Evolutionary conservation across 2,888 invertebrate species (phyloP).

Genomic region (Zaprionus bogoriensis): DNA sequence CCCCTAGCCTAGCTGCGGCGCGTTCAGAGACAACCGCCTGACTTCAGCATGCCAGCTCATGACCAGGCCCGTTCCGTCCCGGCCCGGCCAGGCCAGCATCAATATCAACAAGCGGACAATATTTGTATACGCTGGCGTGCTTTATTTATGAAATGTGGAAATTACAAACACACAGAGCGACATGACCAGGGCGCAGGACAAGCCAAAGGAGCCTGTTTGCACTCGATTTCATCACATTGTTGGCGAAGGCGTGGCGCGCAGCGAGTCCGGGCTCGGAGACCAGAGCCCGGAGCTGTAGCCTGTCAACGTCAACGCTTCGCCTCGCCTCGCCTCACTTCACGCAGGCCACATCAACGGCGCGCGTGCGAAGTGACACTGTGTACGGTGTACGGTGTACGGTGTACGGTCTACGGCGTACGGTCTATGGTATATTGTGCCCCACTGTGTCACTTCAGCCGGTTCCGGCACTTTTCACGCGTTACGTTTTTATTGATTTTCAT

Average conservation of each 20-base stretch:
- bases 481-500: conserved; percentile 66
- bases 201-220: conserved; percentile 25
- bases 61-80: neutral
- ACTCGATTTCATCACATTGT: conserved; percentile 43
- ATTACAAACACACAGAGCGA: conserved; percentile 55
- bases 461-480: conserved; percentile 57
- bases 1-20: neutral
- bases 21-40: conserved; percentile 18
- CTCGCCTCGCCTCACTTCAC: neutral
- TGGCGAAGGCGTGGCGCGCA: neutral
- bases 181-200: conserved; percentile 10
- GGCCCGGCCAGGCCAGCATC: conserved; percentile 39
- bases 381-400: neutral
- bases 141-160: conserved; percentile 77
- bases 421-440: neutral
- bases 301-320: conserved; percentile 23
- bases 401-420: neutral
- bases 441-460: conserved; percentile 1
- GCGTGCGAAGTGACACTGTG: conserved; percentile 8
- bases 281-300: neutral
- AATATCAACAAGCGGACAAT: conserved; percentile 68
- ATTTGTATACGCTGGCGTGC: conserved; percentile 60
- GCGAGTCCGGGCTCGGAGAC: neutral
- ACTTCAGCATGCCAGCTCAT: conserved; percentile 35
- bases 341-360: conserved; percentile 8